These are phyloP conservation scores for Magallana angulata DNA, from an alignment of 1,140 invertebrate genomes.

Conservation along the genomic window DNA sequence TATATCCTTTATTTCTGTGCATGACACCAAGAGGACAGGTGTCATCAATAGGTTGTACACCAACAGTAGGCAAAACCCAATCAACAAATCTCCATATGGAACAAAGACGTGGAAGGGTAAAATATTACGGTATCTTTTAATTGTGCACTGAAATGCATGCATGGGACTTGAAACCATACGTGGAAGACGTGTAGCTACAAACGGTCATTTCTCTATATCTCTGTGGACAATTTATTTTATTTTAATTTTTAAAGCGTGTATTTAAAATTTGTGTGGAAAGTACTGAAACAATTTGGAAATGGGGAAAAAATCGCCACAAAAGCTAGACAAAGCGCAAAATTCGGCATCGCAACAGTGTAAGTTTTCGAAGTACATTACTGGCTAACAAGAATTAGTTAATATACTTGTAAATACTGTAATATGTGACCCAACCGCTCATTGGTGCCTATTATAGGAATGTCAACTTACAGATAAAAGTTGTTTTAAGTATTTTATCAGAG, in stretches of 20 bases:
- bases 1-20: neutral
- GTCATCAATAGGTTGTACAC: neutral
- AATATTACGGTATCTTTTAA: neutral
- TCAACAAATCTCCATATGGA: neutral
- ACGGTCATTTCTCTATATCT: neutral
- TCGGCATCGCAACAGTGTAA: neutral
- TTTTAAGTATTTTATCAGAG: too few species aligned
- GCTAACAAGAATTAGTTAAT: too few species aligned
- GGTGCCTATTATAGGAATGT: too few species aligned
- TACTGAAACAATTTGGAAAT: neutral
- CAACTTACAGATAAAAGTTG: too few species aligned
- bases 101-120: neutral
- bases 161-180: neutral
- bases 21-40: neutral
- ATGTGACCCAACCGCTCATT: too few species aligned
- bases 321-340: neutral
- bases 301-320: conserved; percentile 1
- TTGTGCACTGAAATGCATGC: neutral
- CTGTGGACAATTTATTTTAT: neutral
- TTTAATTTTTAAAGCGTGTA: neutral
- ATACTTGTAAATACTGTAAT: too few species aligned
- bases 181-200: neutral
- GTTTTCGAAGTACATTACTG: neutral
- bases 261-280: neutral
- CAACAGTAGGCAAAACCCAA: neutral